phyloP scores from a whole-genome alignment of 2,113 vertebrate species.

The Zosterops hypoxanthus region DNA sequence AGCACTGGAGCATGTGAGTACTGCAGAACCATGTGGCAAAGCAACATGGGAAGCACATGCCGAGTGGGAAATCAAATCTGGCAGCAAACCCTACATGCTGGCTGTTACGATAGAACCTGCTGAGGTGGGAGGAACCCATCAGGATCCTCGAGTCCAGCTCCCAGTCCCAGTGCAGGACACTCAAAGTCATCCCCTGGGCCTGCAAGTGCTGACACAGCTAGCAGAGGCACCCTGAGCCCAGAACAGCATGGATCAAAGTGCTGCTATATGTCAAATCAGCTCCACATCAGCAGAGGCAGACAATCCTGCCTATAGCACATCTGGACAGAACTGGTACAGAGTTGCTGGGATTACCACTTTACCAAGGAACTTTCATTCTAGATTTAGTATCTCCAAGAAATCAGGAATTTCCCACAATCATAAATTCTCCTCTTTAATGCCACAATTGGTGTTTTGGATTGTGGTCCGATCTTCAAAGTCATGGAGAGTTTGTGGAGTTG shows the following conservation, averaged over 20 bases:
- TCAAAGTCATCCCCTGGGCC: background rate
- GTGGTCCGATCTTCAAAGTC: background rate
- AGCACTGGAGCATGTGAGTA: background rate
- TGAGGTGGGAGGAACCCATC: background rate
- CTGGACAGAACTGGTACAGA: background rate
- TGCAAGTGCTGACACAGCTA: accelerated
- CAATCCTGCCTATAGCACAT: background rate
- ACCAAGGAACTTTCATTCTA: background rate
- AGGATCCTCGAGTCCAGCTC: background rate
- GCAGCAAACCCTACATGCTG: background rate
- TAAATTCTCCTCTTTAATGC: background rate
- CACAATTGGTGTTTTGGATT: background rate
- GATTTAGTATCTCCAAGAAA: background rate
- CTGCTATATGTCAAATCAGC: background rate
- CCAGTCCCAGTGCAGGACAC: background rate
- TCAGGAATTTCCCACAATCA: background rate
- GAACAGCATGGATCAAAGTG: background rate
- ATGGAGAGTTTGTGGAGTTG: background rate
- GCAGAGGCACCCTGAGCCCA: background rate
- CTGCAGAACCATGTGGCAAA: background rate
- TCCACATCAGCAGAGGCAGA: background rate
- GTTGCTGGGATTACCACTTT: background rate
- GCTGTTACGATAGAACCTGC: background rate
- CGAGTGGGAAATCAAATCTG: background rate
- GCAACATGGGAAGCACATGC: background rate